Evolutionary conservation across 2,797 vertebrate species (phyloP).

Genomic region (Phoeniculus purpureus): DNA sequence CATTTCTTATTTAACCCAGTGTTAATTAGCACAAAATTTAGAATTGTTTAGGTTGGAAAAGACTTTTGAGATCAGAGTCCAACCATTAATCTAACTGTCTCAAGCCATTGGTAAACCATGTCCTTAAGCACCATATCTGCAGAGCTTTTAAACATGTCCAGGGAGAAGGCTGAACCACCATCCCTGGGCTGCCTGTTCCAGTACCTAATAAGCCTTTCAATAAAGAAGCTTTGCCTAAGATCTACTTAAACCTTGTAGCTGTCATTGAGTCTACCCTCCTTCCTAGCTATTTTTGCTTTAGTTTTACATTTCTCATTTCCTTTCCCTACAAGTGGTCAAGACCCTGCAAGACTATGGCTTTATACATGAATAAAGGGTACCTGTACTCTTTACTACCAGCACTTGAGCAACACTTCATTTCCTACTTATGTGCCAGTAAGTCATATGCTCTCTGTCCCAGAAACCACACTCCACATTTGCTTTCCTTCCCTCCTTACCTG

Average conservation of each 20-base stretch:
- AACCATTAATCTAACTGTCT: too few species aligned
- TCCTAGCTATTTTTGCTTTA: not conserved
- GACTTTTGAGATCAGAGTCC: too few species aligned
- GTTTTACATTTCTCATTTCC: not conserved
- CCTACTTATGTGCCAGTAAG: accelerated
- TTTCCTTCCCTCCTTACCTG: slow-evolving; percentile 67
- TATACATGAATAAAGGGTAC: not conserved
- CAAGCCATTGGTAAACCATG: too few species aligned
- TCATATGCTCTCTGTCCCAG: not conserved
- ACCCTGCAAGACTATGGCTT: too few species aligned
- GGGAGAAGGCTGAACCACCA: too few species aligned
- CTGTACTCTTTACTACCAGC: not conserved
- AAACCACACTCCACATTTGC: accelerated
- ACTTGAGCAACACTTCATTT: not conserved
- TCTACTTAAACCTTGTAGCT: not conserved
- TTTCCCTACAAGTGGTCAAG: too few species aligned
- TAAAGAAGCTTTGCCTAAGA: too few species aligned
- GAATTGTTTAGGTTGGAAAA: too few species aligned
- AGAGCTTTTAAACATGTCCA: too few species aligned
- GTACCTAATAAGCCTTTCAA: too few species aligned
- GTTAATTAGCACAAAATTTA: not conserved
- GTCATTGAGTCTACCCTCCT: not conserved
- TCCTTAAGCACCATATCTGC: too few species aligned
- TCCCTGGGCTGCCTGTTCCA: too few species aligned
- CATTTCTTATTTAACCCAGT: not conserved